Conservation (phyloP, 2,797 vertebrate genomes). For the Chloroceryle amazona region DNA sequence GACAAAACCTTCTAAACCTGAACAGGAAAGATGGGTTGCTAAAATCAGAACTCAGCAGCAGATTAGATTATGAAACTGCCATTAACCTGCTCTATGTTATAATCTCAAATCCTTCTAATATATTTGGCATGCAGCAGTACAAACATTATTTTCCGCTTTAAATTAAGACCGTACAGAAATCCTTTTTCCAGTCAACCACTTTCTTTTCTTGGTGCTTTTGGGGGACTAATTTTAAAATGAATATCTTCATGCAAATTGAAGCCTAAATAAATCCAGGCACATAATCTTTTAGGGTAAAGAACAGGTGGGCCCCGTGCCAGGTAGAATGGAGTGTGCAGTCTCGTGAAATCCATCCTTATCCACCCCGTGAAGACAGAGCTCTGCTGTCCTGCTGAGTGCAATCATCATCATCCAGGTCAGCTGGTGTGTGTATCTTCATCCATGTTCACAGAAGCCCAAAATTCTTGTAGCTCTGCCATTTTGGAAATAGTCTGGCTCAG, state of each 20-base stretch:
- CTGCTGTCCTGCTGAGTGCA: not conserved
- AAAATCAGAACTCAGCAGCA: constrained; percentile 17
- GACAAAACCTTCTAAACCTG: constrained; percentile 20
- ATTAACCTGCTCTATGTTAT: constrained; percentile 55
- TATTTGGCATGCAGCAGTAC: not conserved
- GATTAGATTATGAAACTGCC: constrained; percentile 54
- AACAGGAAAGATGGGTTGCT: constrained; percentile 7
- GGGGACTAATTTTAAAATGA: not conserved
- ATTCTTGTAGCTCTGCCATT: not conserved
- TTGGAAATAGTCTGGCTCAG: not conserved
- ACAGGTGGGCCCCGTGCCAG: not conserved
- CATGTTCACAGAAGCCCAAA: not conserved
- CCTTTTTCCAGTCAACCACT: constrained; percentile 6
- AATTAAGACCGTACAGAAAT: constrained; percentile 38
- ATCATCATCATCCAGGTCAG: fast-evolving
- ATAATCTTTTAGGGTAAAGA: constrained; percentile 35
- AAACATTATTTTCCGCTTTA: constrained; percentile 55
- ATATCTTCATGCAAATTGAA: constrained; percentile 44
- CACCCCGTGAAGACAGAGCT: not conserved
- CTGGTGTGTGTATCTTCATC: not conserved
- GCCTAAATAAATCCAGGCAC: constrained; percentile 50
- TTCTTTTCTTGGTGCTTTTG: constrained; percentile 36
- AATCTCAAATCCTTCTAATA: constrained; percentile 58
- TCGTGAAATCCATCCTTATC: not conserved
- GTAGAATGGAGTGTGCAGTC: not conserved